These are phyloP conservation scores for Electrophaes corylata DNA, from an alignment of 2,888 invertebrate species.

Conservation along the genomic window DNA sequence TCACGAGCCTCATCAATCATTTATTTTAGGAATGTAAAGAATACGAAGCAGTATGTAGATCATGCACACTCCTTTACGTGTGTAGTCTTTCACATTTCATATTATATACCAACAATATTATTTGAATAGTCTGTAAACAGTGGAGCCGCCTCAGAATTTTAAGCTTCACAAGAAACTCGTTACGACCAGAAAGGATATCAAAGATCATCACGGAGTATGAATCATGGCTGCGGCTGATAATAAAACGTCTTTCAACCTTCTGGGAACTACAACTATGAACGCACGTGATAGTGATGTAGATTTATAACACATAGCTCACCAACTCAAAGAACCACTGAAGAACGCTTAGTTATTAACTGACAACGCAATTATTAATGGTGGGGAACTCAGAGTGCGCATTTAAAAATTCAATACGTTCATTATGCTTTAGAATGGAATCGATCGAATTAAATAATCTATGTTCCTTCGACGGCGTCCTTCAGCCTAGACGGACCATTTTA, in stretches of 20 bases:
- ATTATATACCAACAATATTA: conserved; percentile 12
- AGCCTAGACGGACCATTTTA: conserved; percentile 29
- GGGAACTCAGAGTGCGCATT: conserved; percentile 43
- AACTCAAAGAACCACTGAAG: conserved; percentile 8
- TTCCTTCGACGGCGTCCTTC: conserved; percentile 38
- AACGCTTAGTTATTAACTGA: conserved; percentile 36
- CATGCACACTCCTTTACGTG: neutral
- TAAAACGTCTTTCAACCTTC: conserved; percentile 66
- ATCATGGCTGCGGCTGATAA: conserved; percentile 58
- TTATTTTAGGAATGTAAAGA: neutral
- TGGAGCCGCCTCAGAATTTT: conserved; percentile 36
- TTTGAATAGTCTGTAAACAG: conserved; percentile 30
- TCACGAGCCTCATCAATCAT: conserved; percentile 10
- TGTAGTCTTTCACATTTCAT: conserved; percentile 12
- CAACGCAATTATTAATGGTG: conserved; percentile 48
- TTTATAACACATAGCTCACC: conserved; percentile 30
- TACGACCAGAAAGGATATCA: conserved; percentile 68
- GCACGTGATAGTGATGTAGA: conserved; percentile 45
- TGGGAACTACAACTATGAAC: conserved; percentile 57
- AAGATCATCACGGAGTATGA: conserved; percentile 67
- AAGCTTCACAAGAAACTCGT: conserved; percentile 51
- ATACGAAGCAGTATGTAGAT: neutral
- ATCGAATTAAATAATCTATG: conserved; percentile 57
- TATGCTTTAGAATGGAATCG: conserved; percentile 51
- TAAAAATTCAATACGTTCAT: conserved; percentile 55